These are phyloP conservation scores for Drosophila rellima DNA, from an alignment of 2,888 invertebrate genomes.

Conservation along the genomic window DNA sequence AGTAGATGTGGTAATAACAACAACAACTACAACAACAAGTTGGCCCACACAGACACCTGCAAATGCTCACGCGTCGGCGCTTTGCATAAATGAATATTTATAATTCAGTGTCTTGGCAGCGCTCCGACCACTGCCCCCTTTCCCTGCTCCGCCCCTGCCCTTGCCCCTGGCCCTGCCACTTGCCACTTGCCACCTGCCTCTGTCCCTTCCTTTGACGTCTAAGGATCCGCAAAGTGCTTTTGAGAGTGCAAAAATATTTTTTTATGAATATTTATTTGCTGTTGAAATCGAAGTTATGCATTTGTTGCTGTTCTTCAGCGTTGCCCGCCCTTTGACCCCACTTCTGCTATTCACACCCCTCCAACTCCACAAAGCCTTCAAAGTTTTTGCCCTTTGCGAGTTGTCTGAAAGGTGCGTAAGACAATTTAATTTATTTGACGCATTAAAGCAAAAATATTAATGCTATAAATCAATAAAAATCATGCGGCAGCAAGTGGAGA, in stretches of 20 bases:
- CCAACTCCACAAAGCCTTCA: slow-evolving; percentile 42
- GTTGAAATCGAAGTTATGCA: slow-evolving; percentile 80
- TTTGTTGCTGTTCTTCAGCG: slow-evolving; percentile 46
- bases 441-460: slow-evolving; percentile 80
- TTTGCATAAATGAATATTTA: slow-evolving; percentile 81
- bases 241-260: slow-evolving; percentile 64
- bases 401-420: slow-evolving; percentile 75
- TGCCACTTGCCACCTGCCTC: neutral
- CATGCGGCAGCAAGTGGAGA: slow-evolving; percentile 24
- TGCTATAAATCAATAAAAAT: slow-evolving; percentile 75
- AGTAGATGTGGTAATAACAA: slow-evolving; percentile 3
- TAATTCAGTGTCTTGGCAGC: slow-evolving; percentile 67
- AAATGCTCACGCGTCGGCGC: slow-evolving; percentile 64
- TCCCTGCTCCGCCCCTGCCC: neutral
- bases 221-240: slow-evolving; percentile 73
- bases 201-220: slow-evolving; percentile 23
- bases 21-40: slow-evolving; percentile 34
- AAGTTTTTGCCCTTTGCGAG: slow-evolving; percentile 62
- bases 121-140: neutral
- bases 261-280: slow-evolving; percentile 81
- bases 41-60: slow-evolving; percentile 65
- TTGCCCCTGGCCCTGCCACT: neutral
- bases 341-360: neutral
- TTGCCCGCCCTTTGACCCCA: neutral
- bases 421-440: slow-evolving; percentile 81